phyloP scores from a whole-genome alignment of 2,888 invertebrate species.

The Campopleginae sp. region DNA sequence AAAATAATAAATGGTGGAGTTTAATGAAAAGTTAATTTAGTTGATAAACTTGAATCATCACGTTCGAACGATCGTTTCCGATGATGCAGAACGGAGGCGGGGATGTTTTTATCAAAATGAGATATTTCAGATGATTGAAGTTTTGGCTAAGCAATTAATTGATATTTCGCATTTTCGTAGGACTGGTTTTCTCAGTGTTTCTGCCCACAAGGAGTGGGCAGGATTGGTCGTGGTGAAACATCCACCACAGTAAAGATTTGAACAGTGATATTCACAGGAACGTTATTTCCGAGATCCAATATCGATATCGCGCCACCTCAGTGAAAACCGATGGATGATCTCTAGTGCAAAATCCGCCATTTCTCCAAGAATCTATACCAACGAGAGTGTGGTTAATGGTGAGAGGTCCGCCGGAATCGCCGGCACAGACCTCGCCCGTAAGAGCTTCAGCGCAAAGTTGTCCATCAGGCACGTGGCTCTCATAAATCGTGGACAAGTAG shows the following conservation, averaged over 20 bases:
- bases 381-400: background rate
- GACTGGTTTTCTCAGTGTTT: conserved; percentile 63
- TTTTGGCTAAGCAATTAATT: conserved; percentile 77
- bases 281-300: background rate
- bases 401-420: background rate
- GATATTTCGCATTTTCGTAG: conserved; percentile 78
- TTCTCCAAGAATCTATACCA: background rate
- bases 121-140: conserved; percentile 77
- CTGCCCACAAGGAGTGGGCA: no score
- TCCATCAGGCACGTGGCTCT: background rate
- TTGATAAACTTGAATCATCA: background rate
- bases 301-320: background rate
- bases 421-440: background rate
- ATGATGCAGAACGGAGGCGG: background rate
- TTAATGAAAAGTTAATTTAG: background rate
- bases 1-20: background rate
- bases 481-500: background rate
- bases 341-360: background rate
- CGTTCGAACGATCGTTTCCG: background rate
- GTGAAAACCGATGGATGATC: background rate
- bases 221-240: no score
- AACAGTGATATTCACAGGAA: no score
- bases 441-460: background rate
- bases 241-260: no score
- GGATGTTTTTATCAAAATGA: conserved; percentile 61